Evolutionary conservation across 2,797 vertebrate genomes (phyloP).

Genomic region (Poecilia wingei): DNA sequence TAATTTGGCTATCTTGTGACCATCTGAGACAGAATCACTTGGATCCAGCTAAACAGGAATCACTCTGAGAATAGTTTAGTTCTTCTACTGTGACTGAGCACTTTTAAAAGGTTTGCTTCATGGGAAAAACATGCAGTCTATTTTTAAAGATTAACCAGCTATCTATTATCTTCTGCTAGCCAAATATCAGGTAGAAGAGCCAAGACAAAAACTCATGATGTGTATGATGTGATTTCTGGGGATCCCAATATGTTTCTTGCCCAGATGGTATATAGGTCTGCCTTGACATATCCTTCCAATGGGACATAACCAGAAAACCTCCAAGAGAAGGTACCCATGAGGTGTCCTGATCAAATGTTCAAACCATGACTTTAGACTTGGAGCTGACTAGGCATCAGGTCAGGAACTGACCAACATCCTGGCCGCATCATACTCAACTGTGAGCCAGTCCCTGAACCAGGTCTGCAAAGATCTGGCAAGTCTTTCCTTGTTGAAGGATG

Average conservation of each 20-base stretch:
- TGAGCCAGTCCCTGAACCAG: not conserved
- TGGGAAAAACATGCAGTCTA: constrained; percentile 2
- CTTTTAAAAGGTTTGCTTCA: constrained; percentile 10
- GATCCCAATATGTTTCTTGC: not conserved
- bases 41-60: constrained; percentile 20
- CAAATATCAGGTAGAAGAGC: not conserved
- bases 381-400: not conserved
- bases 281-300: not conserved
- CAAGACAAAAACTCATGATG: not conserved
- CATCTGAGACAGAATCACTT: constrained; percentile 8
- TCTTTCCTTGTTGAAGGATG: too few relatives aligned
- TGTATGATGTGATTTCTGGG: not conserved
- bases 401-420: not conserved
- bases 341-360: not conserved
- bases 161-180: not conserved
- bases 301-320: not conserved
- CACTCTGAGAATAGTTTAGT: not conserved
- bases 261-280: not conserved
- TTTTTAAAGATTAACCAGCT: not conserved
- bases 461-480: too few relatives aligned
- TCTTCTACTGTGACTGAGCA: not conserved
- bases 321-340: not conserved
- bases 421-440: not conserved
- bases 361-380: not conserved
- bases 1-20: not conserved